phyloP scores from a whole-genome alignment of 2,888 invertebrate species.

The Cylindroiulus punctatus region DNA sequence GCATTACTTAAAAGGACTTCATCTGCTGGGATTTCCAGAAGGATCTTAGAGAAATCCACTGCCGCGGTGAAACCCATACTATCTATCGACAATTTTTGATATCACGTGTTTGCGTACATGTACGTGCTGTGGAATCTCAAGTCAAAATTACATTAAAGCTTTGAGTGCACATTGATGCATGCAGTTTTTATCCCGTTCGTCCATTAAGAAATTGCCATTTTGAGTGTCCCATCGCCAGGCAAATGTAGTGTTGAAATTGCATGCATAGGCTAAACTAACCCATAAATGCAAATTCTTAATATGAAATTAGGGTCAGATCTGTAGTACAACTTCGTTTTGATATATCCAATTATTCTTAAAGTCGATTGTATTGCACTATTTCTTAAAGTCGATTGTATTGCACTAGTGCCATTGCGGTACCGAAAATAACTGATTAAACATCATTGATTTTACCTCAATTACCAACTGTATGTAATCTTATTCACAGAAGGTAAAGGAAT shows the following conservation, averaged over 20 bases:
- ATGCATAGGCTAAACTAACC: no score
- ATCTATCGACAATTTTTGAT: background rate
- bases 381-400: no score
- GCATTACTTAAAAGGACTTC: background rate
- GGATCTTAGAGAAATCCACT: background rate
- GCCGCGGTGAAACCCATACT: background rate
- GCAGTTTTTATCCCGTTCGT: background rate
- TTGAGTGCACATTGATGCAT: background rate
- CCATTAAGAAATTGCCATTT: constrained; percentile 22
- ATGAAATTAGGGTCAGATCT: no score
- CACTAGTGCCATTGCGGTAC: no score
- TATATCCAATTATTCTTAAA: no score
- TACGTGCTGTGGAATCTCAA: constrained; percentile 6
- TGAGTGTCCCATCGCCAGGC: no score
- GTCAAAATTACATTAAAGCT: background rate
- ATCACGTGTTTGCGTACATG: background rate
- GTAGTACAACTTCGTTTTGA: no score
- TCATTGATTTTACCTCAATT: background rate
- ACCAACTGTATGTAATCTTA: background rate
- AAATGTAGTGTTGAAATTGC: no score
- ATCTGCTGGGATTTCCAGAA: background rate
- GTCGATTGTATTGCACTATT: no score
- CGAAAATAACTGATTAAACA: background rate
- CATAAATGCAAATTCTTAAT: no score
- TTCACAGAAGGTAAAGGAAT: background rate